These are phyloP conservation scores for Cataglyphis rosenhaueri DNA, from an alignment of 2,888 invertebrate species.

Conservation along the genomic window DNA sequence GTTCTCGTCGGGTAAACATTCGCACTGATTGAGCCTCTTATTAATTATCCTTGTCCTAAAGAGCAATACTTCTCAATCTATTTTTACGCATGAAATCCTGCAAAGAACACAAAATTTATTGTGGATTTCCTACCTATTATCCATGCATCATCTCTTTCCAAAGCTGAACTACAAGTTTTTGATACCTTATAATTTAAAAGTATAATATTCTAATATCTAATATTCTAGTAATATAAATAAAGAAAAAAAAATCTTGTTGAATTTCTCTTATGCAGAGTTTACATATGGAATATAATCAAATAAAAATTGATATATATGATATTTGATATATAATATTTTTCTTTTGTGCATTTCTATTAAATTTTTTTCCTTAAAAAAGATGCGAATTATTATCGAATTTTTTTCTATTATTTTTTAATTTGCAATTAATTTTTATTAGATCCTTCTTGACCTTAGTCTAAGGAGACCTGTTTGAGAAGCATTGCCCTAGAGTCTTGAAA, in stretches of 20 bases:
- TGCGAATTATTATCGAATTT: neutral
- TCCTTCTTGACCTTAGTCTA: neutral
- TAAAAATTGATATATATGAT: too few relatives aligned
- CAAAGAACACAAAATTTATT: neutral
- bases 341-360: neutral
- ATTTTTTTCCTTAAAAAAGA: neutral
- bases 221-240: neutral
- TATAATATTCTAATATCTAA: neutral
- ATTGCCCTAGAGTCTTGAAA: neutral
- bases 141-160: neutral
- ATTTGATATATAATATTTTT: neutral
- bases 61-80: neutral
- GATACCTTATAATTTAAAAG: neutral
- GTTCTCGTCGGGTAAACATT: conserved; percentile 63
- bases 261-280: neutral
- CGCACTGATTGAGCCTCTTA: neutral
- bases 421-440: neutral
- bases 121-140: neutral
- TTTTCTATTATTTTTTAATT: neutral
- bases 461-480: neutral
- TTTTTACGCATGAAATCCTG: neutral
- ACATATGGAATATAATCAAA: neutral
- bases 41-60: neutral
- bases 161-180: neutral
- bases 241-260: neutral